These are phyloP conservation scores for Electrophaes corylata DNA, from an alignment of 2,888 invertebrate species.

Conservation along the genomic window DNA sequence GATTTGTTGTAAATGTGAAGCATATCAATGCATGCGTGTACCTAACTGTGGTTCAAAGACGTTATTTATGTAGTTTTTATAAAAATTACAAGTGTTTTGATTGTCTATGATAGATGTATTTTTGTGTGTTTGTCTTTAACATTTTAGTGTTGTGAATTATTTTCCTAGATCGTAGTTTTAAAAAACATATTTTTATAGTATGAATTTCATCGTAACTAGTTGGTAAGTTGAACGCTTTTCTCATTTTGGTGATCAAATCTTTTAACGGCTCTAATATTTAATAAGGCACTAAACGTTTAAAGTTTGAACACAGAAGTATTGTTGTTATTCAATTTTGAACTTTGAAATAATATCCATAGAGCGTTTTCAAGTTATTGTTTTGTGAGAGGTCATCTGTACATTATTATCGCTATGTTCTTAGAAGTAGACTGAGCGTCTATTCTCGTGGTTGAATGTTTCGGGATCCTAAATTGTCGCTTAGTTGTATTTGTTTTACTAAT, in stretches of 20 bases:
- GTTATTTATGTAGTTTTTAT: slow-evolving; percentile 10
- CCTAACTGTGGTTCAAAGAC: slow-evolving; percentile 7
- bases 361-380: slow-evolving; percentile 16
- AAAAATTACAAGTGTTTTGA: slow-evolving; percentile 13
- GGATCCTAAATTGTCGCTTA: slow-evolving; percentile 21
- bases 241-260: slow-evolving; percentile 41
- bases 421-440: background rate
- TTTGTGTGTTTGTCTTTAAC: slow-evolving; percentile 12
- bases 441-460: slow-evolving; percentile 14
- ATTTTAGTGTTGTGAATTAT: slow-evolving; percentile 18
- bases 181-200: slow-evolving; percentile 22
- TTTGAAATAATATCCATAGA: slow-evolving; percentile 22
- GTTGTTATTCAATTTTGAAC: slow-evolving; percentile 33
- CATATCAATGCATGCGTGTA: slow-evolving; percentile 25
- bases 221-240: slow-evolving; percentile 19
- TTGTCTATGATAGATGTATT: slow-evolving; percentile 1
- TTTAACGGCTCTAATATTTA: slow-evolving; percentile 36
- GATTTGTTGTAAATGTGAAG: slow-evolving; percentile 2
- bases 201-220: slow-evolving; percentile 18
- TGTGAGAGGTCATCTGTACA: slow-evolving; percentile 35
- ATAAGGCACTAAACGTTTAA: slow-evolving; percentile 32
- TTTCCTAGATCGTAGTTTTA: slow-evolving; percentile 16
- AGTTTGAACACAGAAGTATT: slow-evolving; percentile 30
- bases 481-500: slow-evolving; percentile 24
- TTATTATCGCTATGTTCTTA: slow-evolving; percentile 3